Evolutionary conservation across 2,888 invertebrate species (phyloP).

Genomic region (Agonopterix heracliana): DNA sequence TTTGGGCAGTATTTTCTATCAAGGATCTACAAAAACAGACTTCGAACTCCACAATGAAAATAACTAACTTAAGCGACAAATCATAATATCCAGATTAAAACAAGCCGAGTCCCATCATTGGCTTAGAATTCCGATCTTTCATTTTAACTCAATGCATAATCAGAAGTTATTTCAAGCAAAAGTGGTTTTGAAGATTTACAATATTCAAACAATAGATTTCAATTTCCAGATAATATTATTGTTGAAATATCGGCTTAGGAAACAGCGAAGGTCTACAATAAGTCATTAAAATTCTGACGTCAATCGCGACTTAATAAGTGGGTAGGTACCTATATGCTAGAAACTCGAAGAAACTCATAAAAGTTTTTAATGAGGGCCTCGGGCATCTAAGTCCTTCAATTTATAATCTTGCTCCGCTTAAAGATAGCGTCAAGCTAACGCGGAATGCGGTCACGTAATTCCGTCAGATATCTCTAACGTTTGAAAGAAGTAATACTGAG

Average conservation of each 20-base stretch:
- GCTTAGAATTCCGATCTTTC: not conserved
- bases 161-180: not conserved
- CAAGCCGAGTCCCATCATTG: not conserved
- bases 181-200: constrained; percentile 1
- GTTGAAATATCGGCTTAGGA: constrained; percentile 4
- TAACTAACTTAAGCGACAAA: too few species aligned
- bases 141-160: not conserved
- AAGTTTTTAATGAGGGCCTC: constrained; percentile 49
- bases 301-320: constrained; percentile 29
- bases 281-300: constrained; percentile 42
- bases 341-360: constrained; percentile 43
- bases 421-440: too few species aligned
- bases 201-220: constrained; percentile 12
- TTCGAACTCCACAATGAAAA: too few species aligned
- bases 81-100: too few species aligned
- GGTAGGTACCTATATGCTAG: constrained; percentile 24
- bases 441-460: too few species aligned
- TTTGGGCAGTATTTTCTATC: too few species aligned
- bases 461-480: too few species aligned
- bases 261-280: constrained; percentile 21
- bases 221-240: constrained; percentile 13
- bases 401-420: constrained; percentile 28
- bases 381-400: constrained; percentile 36
- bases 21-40: too few species aligned
- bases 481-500: too few species aligned